Evolutionary conservation across 2,888 invertebrate genomes (phyloP).

Genomic region (Aethes cnicana): DNA sequence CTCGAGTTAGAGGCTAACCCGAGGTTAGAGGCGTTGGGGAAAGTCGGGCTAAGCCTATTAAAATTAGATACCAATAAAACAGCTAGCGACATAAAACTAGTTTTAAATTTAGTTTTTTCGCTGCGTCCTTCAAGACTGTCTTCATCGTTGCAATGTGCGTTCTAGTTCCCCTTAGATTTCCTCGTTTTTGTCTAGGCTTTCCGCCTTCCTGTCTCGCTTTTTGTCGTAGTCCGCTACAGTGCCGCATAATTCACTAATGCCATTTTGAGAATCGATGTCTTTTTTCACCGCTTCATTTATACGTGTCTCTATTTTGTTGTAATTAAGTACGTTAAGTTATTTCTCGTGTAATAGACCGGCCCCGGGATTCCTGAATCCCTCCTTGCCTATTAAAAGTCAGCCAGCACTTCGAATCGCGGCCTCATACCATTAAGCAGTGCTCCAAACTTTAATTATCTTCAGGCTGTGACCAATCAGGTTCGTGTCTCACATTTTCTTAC

Average conservation of each 20-base stretch:
- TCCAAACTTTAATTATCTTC: conserved; percentile 82
- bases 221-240: conserved; percentile 39
- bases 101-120: conserved; percentile 9
- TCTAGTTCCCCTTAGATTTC: conserved; percentile 37
- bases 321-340: conserved; percentile 36
- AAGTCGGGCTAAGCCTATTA: too few relatives aligned
- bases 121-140: conserved; percentile 36
- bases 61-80: conserved; percentile 16
- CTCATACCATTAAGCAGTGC: conserved; percentile 79
- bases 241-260: conserved; percentile 43
- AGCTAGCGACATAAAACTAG: conserved; percentile 12
- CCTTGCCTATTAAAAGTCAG: conserved; percentile 80
- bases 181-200: conserved; percentile 36
- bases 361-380: conserved; percentile 73
- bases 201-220: conserved; percentile 36
- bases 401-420: conserved; percentile 76
- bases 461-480: conserved; percentile 81
- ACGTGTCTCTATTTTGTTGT: conserved; percentile 28
- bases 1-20: too few relatives aligned
- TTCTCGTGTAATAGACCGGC: conserved; percentile 50
- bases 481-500: conserved; percentile 78
- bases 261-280: conserved; percentile 33
- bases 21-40: too few relatives aligned
- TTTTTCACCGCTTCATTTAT: conserved; percentile 32
- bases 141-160: conserved; percentile 37